phyloP scores from a whole-genome alignment of 2,797 vertebrate species.

The Sandelia bainsii region DNA sequence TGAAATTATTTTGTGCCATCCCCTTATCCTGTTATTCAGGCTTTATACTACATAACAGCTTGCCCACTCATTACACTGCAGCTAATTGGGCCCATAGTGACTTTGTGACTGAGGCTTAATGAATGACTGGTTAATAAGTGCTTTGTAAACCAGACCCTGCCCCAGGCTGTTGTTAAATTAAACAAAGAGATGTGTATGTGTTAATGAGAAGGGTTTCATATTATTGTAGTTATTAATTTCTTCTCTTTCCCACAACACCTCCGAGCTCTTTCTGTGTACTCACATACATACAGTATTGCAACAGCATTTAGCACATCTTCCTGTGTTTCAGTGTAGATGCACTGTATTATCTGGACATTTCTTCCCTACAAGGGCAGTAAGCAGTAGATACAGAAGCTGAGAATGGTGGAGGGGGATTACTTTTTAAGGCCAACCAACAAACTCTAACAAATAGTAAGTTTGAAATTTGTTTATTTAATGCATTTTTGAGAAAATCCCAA shows the following conservation, averaged over 20 bases:
- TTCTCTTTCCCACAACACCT: not conserved
- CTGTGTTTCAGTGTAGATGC: too few relatives aligned
- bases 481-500: not conserved
- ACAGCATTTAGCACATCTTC: too few relatives aligned
- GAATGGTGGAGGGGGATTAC: too few relatives aligned
- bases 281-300: too few relatives aligned
- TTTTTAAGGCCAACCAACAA: too few relatives aligned
- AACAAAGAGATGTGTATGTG: slow-evolving; percentile 1
- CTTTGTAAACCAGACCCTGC: slow-evolving; percentile 36
- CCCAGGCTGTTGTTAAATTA: slow-evolving; percentile 26
- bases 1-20: too few relatives aligned
- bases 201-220: not conserved
- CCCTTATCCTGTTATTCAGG: too few relatives aligned
- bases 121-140: slow-evolving; percentile 50
- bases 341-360: too few relatives aligned
- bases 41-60: slow-evolving; percentile 19
- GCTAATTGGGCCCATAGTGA: slow-evolving; percentile 74
- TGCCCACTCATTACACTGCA: slow-evolving; percentile 22
- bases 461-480: not conserved
- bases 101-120: slow-evolving; percentile 62
- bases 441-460: too few relatives aligned
- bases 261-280: not conserved
- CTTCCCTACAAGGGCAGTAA: too few relatives aligned
- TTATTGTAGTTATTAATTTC: not conserved
- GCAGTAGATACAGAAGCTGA: too few relatives aligned